These are phyloP conservation scores for Conomelus anceps DNA, from an alignment of 2,888 invertebrate genomes.

Conservation along the genomic window DNA sequence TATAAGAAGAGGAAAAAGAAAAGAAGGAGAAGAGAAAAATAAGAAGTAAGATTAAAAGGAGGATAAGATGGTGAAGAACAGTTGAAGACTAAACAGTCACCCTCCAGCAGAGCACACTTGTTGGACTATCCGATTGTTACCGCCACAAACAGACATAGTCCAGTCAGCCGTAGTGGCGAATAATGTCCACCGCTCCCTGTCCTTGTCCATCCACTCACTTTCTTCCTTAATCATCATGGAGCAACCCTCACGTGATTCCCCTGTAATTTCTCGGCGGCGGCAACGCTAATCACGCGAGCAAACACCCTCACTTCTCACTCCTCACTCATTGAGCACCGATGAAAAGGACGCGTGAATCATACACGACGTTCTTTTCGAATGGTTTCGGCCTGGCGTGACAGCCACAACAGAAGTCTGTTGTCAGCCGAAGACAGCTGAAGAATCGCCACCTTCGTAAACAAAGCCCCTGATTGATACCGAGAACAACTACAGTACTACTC, in stretches of 20 bases:
- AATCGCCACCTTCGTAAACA: background rate
- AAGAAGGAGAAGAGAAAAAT: no score
- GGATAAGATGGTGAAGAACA: background rate
- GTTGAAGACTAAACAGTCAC: background rate
- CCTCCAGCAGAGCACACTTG: background rate
- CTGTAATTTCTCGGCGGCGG: background rate
- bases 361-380: background rate
- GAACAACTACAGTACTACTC: no score
- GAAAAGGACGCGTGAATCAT: background rate
- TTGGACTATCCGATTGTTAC: background rate
- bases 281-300: background rate
- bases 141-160: background rate
- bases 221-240: background rate
- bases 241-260: background rate
- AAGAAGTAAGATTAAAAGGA: background rate
- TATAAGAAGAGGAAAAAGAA: no score
- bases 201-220: background rate
- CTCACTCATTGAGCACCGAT: background rate
- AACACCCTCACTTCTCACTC: background rate
- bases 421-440: background rate
- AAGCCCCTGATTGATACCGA: background rate
- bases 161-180: no score
- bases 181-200: no score
- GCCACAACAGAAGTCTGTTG: no score
- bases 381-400: background rate